Evolutionary conservation across 2,113 vertebrate genomes (phyloP).

Genomic region (Glaucidium brasilianum): DNA sequence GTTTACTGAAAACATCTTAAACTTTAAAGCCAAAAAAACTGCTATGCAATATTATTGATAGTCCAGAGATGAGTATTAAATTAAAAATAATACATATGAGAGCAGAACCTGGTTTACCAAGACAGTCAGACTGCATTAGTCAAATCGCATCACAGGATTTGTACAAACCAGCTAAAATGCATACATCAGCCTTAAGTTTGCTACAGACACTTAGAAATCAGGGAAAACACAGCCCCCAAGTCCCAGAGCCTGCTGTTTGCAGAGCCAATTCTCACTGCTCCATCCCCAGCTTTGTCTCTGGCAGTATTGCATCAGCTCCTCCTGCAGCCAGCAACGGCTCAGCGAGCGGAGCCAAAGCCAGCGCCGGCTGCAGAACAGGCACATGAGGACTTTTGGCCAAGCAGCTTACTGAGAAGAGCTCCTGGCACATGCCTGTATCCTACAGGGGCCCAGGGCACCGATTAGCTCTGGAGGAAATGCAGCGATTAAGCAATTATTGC

Average conservation of each 20-base stretch:
- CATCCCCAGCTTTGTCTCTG: not conserved
- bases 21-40: not conserved
- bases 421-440: not conserved
- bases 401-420: not conserved
- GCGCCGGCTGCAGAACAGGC: not conserved
- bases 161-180: not conserved
- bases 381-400: not conserved
- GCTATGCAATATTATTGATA: not conserved
- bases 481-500: not conserved
- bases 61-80: not conserved
- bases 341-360: not conserved
- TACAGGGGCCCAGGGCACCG: not conserved
- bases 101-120: not conserved
- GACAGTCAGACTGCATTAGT: not conserved
- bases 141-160: not conserved
- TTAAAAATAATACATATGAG: not conserved
- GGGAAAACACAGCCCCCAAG: not conserved
- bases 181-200: not conserved
- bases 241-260: not conserved
- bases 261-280: not conserved
- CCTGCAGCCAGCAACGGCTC: not conserved
- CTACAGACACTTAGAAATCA: not conserved
- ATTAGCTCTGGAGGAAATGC: not conserved
- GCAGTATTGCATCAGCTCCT: slow-evolving; percentile 11
- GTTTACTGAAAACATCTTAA: slow-evolving; percentile 20